Conservation (phyloP, 1,140 invertebrate genomes). For the Drosophila watanabei region DNA sequence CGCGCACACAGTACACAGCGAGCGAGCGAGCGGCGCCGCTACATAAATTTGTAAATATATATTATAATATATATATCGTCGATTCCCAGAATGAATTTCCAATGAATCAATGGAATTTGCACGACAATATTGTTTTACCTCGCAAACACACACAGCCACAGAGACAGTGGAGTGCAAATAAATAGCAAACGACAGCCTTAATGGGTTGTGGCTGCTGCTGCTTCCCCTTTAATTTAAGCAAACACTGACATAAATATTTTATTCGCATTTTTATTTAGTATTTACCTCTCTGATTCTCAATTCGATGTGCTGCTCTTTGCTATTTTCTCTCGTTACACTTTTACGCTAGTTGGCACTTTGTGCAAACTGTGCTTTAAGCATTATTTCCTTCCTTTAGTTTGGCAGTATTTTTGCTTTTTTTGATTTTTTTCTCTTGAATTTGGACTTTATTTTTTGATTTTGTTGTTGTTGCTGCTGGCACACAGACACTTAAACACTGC, state of each 20-base stretch:
- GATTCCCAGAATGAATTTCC: conserved; percentile 38
- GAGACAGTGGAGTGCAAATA: conserved; percentile 20
- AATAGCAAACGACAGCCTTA: conserved; percentile 16
- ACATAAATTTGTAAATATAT: conserved; percentile 55
- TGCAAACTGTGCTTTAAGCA: conserved; percentile 76
- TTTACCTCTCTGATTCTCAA: conserved; percentile 68
- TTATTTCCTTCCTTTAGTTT: conserved; percentile 58
- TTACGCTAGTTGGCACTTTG: conserved; percentile 72
- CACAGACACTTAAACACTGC: conserved; percentile 10
- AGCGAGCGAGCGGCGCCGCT: conserved; percentile 21
- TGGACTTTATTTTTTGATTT: conserved; percentile 13
- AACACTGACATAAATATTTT: conserved; percentile 30
- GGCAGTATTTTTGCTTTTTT: conserved; percentile 11
- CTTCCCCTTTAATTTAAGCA: conserved; percentile 36
- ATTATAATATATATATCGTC: conserved; percentile 35
- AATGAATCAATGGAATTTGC: conserved; percentile 39
- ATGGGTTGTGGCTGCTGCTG: conserved; percentile 1
- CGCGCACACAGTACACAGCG: conserved; percentile 10
- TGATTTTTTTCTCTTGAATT: conserved; percentile 24
- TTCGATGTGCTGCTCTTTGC: conserved; percentile 47
- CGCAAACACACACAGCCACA: conserved; percentile 6
- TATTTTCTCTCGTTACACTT: conserved; percentile 42
- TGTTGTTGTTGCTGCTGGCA: conserved; percentile 27
- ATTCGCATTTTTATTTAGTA: conserved; percentile 30
- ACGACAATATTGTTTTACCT: conserved; percentile 26